Conservation (phyloP, 2,797 vertebrate species). For the Tamandua tetradactyla region DNA sequence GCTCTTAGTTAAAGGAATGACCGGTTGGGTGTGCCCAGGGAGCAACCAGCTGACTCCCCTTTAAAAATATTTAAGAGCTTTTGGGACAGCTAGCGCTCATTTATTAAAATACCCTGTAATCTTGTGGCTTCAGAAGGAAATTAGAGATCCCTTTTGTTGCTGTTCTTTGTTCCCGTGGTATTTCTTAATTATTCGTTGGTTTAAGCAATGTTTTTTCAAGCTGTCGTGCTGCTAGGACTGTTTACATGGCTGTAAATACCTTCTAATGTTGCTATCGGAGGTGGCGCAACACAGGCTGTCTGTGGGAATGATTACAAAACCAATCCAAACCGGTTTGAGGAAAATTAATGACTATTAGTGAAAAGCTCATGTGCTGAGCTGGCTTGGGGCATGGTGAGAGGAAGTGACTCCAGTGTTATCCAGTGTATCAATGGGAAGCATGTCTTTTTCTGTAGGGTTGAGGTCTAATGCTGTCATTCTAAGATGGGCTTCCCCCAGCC, state of each 20-base stretch:
- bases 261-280: conserved; percentile 46
- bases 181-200: background rate
- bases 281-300: background rate
- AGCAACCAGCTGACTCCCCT: background rate
- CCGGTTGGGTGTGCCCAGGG: too few relatives aligned
- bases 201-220: background rate
- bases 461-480: background rate
- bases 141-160: background rate
- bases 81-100: background rate
- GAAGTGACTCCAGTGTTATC: fast-evolving
- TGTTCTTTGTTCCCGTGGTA: background rate
- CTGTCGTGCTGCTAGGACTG: background rate
- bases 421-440: fast-evolving
- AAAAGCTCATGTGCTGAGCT: background rate
- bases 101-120: background rate
- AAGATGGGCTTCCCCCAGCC: background rate
- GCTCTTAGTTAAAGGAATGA: background rate
- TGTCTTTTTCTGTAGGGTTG: background rate
- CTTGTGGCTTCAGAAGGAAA: background rate
- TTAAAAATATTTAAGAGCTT: background rate
- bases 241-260: background rate
- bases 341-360: conserved; percentile 1
- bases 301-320: conserved; percentile 37
- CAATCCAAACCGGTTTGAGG: conserved; percentile 10
- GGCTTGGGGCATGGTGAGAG: background rate